A percentile compares a stretch with the other conserved stretches of the same genome.
These are phyloP conservation scores for Nymphalis io DNA, from an alignment of 1,140 invertebrate species.

Conservation along the genomic window DNA sequence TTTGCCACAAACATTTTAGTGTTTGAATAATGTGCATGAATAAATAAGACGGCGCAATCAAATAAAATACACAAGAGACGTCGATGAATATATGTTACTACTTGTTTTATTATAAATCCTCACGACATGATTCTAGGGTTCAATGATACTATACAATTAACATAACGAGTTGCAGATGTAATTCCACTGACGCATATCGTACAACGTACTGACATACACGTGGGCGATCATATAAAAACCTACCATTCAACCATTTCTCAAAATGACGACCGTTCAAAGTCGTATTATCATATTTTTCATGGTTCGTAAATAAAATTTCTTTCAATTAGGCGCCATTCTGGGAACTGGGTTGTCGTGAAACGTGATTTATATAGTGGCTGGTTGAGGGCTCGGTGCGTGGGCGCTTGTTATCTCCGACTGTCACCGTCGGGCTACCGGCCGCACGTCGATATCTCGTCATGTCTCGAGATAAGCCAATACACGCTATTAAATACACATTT, in stretches of 20 bases:
- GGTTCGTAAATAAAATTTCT: slow-evolving; percentile 34
- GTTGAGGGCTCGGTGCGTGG: slow-evolving; percentile 26
- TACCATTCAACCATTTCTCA: slow-evolving; percentile 21
- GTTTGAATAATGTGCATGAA: slow-evolving; percentile 11
- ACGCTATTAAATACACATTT: slow-evolving; percentile 41
- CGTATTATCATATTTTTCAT: slow-evolving; percentile 34
- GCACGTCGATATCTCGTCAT: slow-evolving; percentile 40
- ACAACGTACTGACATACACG: slow-evolving; percentile 3
- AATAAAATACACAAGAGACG: slow-evolving; percentile 17
- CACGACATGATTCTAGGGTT: slow-evolving; percentile 22
- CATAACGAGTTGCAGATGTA: slow-evolving; percentile 26
- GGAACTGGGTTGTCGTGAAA: slow-evolving; percentile 22
- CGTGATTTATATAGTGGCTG: slow-evolving; percentile 34
- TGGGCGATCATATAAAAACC: slow-evolving; percentile 23
- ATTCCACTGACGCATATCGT: background rate
- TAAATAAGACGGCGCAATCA: slow-evolving; percentile 16
- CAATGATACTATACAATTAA: slow-evolving; percentile 25
- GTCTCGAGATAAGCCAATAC: slow-evolving; percentile 40
- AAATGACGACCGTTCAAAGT: slow-evolving; percentile 33
- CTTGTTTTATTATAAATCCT: slow-evolving; percentile 21
- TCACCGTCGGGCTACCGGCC: slow-evolving; percentile 34
- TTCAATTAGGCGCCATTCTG: slow-evolving; percentile 43
- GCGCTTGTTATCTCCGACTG: slow-evolving; percentile 35
- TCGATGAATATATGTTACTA: slow-evolving; percentile 9
- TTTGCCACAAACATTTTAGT: background rate